A percentile compares a stretch with the other conserved stretches of the same genome.
Conservation (phyloP, 2,888 invertebrate species). For the Desoria tigrina region DNA sequence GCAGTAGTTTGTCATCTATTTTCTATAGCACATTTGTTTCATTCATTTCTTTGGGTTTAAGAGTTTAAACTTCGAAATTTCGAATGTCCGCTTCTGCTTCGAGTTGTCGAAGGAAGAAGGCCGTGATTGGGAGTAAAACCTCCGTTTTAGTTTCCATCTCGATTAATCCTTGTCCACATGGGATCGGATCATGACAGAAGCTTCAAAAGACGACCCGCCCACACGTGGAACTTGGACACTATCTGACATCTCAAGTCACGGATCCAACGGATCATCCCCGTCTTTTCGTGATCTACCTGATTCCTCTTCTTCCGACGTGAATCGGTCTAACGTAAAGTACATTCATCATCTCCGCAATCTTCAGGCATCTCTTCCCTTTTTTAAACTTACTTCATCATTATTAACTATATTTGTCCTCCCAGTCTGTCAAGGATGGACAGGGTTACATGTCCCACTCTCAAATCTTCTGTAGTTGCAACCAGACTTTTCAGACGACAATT, state of each 20-base stretch:
- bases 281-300: conserved; percentile 40
- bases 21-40: neutral
- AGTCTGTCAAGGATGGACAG: neutral
- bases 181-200: conserved; percentile 37
- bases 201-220: conserved; percentile 29
- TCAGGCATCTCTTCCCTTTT: too few relatives aligned
- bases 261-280: conserved; percentile 31
- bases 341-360: neutral
- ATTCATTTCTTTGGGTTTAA: neutral
- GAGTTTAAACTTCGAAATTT: too few relatives aligned
- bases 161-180: conserved; percentile 42
- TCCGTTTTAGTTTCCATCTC: conserved; percentile 24
- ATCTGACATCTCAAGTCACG: conserved; percentile 44
- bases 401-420: neutral
- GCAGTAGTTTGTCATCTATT: neutral
- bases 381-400: neutral
- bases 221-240: conserved; percentile 41
- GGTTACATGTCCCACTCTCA: neutral
- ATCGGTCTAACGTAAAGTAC: neutral
- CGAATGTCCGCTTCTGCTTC: too few relatives aligned
- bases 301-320: neutral
- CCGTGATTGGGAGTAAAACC: neutral
- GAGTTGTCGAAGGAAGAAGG: too few relatives aligned
- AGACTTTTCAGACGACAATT: too few relatives aligned
- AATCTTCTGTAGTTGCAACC: too few relatives aligned